phyloP scores from a whole-genome alignment of 2,113 vertebrate genomes.

The Archilochus colubris region DNA sequence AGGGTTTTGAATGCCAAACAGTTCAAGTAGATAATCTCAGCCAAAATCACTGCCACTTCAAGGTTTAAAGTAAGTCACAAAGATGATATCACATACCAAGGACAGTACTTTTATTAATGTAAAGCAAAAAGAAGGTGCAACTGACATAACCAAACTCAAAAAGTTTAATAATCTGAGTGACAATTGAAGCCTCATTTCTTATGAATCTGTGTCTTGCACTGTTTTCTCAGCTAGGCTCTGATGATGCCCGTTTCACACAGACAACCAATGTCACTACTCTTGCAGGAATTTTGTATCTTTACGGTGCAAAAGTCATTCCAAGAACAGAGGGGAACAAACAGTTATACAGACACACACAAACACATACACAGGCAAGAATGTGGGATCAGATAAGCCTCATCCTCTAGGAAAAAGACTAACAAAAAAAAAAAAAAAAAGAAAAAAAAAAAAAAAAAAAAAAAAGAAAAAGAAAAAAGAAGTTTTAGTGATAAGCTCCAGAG shows the following conservation, averaged over 20 bases:
- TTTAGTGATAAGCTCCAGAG: background rate
- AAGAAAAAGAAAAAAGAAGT: background rate
- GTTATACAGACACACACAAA: background rate
- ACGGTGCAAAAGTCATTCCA: background rate
- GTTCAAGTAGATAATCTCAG: no score
- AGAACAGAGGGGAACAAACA: background rate
- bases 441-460: no score
- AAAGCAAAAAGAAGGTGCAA: background rate
- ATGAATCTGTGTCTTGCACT: background rate
- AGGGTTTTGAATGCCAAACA: no score
- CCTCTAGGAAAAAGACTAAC: background rate
- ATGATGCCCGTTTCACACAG: background rate
- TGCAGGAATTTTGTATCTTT: background rate
- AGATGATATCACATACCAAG: background rate
- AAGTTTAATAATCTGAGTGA: background rate
- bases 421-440: no score
- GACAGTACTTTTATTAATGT: background rate
- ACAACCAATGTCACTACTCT: background rate
- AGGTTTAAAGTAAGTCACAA: background rate
- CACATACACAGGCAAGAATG: background rate
- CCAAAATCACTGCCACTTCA: no score
- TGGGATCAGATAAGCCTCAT: background rate
- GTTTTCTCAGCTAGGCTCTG: background rate
- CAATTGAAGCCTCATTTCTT: background rate
- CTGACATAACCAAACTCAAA: background rate